Percentiles rank a stretch among this genome's conserved stretches.
Conservation (phyloP, 2,797 vertebrate genomes). For the Lepidocolaptes lacrymiger region DNA sequence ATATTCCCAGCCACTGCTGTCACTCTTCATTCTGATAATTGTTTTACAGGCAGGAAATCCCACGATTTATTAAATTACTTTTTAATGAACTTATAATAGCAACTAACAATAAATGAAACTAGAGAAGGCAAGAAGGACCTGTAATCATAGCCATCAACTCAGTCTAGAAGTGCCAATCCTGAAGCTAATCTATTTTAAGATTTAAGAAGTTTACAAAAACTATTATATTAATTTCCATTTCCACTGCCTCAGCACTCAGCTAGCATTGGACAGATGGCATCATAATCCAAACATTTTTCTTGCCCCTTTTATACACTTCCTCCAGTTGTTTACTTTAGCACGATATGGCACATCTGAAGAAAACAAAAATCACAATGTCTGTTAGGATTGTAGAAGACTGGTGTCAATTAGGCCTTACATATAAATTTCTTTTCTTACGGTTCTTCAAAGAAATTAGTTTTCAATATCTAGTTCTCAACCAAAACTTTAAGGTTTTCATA, state of each 20-base stretch:
- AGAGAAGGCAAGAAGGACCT: constrained; percentile 17
- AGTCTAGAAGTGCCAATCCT: constrained; percentile 14
- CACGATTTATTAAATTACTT: constrained; percentile 10
- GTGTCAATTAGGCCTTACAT: neutral
- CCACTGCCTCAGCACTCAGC: neutral
- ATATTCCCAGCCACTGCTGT: neutral
- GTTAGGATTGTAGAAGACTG: neutral
- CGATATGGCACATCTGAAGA: neutral
- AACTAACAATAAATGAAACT: constrained; percentile 33
- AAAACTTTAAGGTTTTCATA: neutral
- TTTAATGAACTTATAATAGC: constrained; percentile 32
- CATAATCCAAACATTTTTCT: constrained; percentile 18
- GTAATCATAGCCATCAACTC: neutral
- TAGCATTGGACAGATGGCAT: neutral
- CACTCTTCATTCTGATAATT: constrained; percentile 27
- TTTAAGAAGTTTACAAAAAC: constrained; percentile 13
- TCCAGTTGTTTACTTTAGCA: neutral
- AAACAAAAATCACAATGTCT: neutral
- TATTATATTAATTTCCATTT: constrained; percentile 27
- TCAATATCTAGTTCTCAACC: neutral
- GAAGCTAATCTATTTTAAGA: constrained; percentile 30
- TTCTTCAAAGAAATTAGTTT: neutral
- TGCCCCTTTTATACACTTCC: neutral
- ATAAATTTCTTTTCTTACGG: neutral
- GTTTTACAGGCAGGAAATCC: constrained; percentile 29